Conservation (phyloP, 2,888 invertebrate genomes). For the Priocnemis perturbator region DNA sequence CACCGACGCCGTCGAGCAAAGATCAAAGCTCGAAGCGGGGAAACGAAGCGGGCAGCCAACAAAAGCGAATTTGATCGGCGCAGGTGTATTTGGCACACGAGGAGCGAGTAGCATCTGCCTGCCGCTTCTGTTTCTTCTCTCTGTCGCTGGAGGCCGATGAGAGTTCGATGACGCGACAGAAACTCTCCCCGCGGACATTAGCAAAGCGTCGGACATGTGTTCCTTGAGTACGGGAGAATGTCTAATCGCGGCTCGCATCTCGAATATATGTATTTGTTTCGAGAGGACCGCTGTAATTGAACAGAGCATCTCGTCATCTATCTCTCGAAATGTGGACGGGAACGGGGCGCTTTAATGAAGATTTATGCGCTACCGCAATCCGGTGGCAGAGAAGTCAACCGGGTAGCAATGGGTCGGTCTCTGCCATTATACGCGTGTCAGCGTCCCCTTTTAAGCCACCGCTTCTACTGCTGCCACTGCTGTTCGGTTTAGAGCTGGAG, state of each 20-base stretch:
- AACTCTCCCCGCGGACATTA: background rate
- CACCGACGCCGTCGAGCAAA: constrained; percentile 21
- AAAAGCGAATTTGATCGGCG: constrained; percentile 55
- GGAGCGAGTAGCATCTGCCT: constrained; percentile 22
- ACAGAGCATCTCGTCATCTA: too few species aligned
- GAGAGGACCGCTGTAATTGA: too few species aligned
- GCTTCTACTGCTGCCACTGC: too few species aligned
- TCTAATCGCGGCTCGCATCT: too few species aligned
- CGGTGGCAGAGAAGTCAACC: constrained; percentile 6
- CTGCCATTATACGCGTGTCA: too few species aligned
- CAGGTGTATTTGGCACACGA: constrained; percentile 53
- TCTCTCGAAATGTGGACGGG: background rate
- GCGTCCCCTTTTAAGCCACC: too few species aligned
- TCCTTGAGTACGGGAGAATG: too few species aligned
- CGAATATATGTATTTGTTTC: too few species aligned
- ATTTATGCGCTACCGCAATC: background rate
- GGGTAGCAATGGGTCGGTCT: too few species aligned
- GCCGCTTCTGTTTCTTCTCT: constrained; percentile 28
- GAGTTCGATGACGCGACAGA: constrained; percentile 1
- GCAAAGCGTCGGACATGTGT: too few species aligned
- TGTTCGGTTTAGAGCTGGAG: too few species aligned
- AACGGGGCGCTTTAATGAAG: constrained; percentile 2
- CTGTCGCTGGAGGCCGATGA: constrained; percentile 13
- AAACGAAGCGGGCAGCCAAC: constrained; percentile 46
- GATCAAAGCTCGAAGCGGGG: constrained; percentile 52